Percentiles rank a stretch among this genome's conserved stretches.
Evolutionary conservation across 2,797 vertebrate genomes (phyloP).

Genomic region (Pteropus rufus): DNA sequence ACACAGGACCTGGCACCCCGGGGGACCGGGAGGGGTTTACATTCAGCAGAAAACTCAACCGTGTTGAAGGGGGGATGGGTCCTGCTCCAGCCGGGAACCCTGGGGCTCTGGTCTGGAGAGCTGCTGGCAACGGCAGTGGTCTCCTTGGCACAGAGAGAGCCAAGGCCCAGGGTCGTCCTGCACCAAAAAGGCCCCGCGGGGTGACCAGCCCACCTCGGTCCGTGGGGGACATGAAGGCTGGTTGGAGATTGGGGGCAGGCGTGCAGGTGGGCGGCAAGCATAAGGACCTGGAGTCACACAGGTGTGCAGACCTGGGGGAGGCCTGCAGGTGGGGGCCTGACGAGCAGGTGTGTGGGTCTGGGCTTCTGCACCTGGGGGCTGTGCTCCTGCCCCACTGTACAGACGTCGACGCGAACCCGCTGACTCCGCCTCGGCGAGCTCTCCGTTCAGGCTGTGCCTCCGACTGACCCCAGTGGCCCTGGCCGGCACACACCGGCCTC

Average conservation of each 20-base stretch:
- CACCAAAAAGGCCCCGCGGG: too few species aligned
- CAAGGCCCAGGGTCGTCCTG: too few species aligned
- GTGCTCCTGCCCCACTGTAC: not conserved
- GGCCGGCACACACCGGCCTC: not conserved
- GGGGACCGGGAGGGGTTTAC: not conserved
- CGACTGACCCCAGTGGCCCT: rapidly evolving
- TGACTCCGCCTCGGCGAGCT: not conserved
- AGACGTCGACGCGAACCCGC: rapidly evolving
- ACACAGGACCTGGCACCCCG: not conserved
- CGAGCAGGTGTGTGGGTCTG: not conserved
- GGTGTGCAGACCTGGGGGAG: not conserved
- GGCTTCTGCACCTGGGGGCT: too few species aligned
- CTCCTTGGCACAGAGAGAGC: too few species aligned
- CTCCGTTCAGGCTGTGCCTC: not conserved
- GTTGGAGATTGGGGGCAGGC: not conserved
- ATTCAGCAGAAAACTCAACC: not conserved
- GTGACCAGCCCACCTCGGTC: not conserved
- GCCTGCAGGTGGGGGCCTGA: not conserved
- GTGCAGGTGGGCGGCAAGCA: too few species aligned
- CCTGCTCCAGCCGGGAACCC: not conserved
- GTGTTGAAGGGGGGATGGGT: rapidly evolving
- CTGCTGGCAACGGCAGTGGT: not conserved
- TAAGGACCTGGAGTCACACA: not conserved
- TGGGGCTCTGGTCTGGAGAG: not conserved
- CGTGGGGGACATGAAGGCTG: not conserved